phyloP scores from a whole-genome alignment of 2,113 vertebrate genomes.

The Megaptera novaeangliae region DNA sequence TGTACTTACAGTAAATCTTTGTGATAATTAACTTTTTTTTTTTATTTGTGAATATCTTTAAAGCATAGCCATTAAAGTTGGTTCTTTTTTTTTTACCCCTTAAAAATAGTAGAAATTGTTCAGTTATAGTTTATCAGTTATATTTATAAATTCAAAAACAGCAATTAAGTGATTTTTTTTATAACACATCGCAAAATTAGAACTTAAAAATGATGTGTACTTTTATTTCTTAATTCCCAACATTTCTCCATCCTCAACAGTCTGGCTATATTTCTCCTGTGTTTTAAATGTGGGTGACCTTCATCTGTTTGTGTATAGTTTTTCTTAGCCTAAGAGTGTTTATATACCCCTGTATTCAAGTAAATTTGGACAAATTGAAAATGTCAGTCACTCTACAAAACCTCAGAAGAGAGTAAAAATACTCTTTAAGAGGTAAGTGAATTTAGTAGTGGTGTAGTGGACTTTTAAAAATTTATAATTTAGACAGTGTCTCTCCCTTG shows the following conservation, averaged over 20 bases:
- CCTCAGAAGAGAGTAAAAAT: background rate
- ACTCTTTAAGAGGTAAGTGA: background rate
- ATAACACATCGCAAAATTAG: background rate
- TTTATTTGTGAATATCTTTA: background rate
- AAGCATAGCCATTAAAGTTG: background rate
- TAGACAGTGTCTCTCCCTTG: background rate
- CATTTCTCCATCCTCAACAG: background rate
- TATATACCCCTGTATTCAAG: background rate
- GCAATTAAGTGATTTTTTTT: background rate
- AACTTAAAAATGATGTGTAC: background rate
- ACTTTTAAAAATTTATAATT: background rate
- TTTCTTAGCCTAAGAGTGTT: background rate
- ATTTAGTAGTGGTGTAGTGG: background rate
- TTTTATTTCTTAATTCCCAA: background rate
- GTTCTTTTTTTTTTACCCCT: background rate
- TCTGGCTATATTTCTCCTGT: background rate
- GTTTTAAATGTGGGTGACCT: background rate
- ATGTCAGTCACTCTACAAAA: background rate
- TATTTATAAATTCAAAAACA: background rate
- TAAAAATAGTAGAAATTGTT: background rate
- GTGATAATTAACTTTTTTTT: background rate
- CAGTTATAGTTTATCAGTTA: background rate
- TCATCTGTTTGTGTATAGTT: background rate
- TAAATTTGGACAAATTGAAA: background rate
- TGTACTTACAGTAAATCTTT: background rate